Evolutionary conservation across 2,888 invertebrate species (phyloP).

Genomic region (Diarsia rubi): DNA sequence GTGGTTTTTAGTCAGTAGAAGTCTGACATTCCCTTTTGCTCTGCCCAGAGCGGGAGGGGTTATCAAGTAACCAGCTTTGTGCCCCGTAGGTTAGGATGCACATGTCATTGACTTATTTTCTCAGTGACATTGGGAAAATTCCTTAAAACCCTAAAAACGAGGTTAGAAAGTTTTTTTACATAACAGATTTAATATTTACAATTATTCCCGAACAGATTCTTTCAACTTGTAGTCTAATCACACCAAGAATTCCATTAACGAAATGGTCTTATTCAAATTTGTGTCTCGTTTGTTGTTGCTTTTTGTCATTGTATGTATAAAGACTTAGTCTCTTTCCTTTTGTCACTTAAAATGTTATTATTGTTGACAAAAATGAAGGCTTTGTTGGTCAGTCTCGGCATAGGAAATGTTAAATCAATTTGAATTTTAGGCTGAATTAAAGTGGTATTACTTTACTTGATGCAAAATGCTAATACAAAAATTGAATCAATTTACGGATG

Average conservation of each 20-base stretch:
- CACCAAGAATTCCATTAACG: conserved; percentile 65
- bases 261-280: conserved; percentile 69
- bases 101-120: neutral
- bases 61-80: too few relatives aligned
- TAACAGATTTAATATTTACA: conserved; percentile 1
- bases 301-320: conserved; percentile 42
- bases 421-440: neutral
- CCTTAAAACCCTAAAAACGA: neutral
- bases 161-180: conserved; percentile 4
- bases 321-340: conserved; percentile 39
- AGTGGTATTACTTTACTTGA: too few relatives aligned
- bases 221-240: conserved; percentile 56
- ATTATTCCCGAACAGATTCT: conserved; percentile 35
- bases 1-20: too few relatives aligned
- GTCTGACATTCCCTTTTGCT: too few relatives aligned
- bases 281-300: conserved; percentile 40
- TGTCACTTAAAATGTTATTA: conserved; percentile 50
- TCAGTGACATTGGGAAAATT: neutral
- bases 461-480: too few relatives aligned
- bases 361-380: conserved; percentile 41
- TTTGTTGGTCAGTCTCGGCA: conserved; percentile 25
- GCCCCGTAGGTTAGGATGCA: neutral
- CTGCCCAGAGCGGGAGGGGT: too few relatives aligned
- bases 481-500: too few relatives aligned
- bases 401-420: conserved; percentile 10